Evolutionary conservation across 2,113 vertebrate species (phyloP).

Genomic region (Crocuta crocuta): DNA sequence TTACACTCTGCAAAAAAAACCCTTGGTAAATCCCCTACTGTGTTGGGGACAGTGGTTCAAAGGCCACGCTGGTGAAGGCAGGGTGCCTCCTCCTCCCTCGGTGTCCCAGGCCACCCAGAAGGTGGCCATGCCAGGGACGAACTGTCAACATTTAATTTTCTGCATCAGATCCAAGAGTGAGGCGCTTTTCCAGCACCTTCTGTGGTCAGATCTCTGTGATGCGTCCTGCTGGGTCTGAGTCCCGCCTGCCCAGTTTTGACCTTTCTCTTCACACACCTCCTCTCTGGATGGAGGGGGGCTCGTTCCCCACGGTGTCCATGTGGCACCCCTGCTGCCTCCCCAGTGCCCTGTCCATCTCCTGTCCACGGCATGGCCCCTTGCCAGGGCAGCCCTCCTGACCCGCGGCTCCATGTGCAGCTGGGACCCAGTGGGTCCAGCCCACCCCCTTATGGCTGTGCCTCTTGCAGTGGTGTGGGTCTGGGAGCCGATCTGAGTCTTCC

Average conservation of each 20-base stretch:
- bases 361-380: fast-evolving
- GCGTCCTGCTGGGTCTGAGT: not conserved
- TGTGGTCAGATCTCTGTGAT: not conserved
- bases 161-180: fast-evolving
- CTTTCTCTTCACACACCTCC: fast-evolving
- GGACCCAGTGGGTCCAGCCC: not conserved
- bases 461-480: not conserved
- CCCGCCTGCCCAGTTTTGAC: fast-evolving
- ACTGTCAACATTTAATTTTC: not conserved
- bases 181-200: not conserved
- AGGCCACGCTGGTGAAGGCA: not conserved
- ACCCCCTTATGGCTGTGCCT: fast-evolving
- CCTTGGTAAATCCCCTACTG: not conserved
- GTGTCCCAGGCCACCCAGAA: not conserved
- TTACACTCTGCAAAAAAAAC: not conserved
- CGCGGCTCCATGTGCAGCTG: fast-evolving
- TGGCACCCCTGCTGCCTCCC: fast-evolving
- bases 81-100: fast-evolving
- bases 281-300: fast-evolving
- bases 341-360: fast-evolving
- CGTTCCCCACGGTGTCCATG: fast-evolving
- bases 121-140: fast-evolving
- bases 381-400: no score
- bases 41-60: not conserved
- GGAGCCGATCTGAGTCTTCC: fast-evolving